These are phyloP conservation scores for Dreissena rostriformis DNA, from an alignment of 1,140 invertebrate species.

Conservation along the genomic window DNA sequence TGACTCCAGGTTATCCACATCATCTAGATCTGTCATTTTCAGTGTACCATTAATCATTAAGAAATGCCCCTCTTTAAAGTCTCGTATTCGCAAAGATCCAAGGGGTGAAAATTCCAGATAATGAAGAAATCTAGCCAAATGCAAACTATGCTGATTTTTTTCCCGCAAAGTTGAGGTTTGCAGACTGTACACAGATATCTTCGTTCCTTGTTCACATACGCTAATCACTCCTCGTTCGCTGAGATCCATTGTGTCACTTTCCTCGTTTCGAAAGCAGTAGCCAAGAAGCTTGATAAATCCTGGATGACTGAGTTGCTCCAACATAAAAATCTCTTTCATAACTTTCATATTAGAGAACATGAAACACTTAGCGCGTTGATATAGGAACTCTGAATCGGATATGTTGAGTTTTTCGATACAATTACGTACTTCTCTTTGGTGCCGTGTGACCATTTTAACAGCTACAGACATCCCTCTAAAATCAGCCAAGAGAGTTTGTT, in stretches of 20 bases:
- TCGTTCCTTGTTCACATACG: slow-evolving; percentile 73
- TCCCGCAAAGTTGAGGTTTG: slow-evolving; percentile 68
- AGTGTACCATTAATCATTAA: slow-evolving; percentile 71
- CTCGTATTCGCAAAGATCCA: slow-evolving; percentile 75
- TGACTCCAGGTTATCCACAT: slow-evolving; percentile 77
- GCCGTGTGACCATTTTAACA: slow-evolving; percentile 79
- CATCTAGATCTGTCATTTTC: slow-evolving; percentile 79
- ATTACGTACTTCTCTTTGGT: slow-evolving; percentile 72
- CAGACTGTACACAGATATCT: slow-evolving; percentile 69
- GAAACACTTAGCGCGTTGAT: slow-evolving; percentile 66
- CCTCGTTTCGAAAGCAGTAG: slow-evolving; percentile 77
- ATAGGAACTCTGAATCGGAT: slow-evolving; percentile 19
- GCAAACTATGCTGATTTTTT: slow-evolving; percentile 66
- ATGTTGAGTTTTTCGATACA: slow-evolving; percentile 70
- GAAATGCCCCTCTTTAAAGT: slow-evolving; percentile 79
- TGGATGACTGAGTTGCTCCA: slow-evolving; percentile 74
- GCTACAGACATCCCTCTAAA: slow-evolving; percentile 68
- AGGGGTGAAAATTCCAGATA: slow-evolving; percentile 77
- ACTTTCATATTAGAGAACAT: slow-evolving; percentile 75
- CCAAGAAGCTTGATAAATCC: slow-evolving; percentile 74
- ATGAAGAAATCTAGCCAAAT: slow-evolving; percentile 71
- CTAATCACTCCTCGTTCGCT: slow-evolving; percentile 75
- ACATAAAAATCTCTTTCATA: slow-evolving; percentile 79
- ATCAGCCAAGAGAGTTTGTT: slow-evolving; percentile 74
- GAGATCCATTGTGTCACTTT: slow-evolving; percentile 76